Base-by-base conservation (phyloP, 2,113 vertebrate species). In the Oncorhynchus tshawytscha region DNA sequence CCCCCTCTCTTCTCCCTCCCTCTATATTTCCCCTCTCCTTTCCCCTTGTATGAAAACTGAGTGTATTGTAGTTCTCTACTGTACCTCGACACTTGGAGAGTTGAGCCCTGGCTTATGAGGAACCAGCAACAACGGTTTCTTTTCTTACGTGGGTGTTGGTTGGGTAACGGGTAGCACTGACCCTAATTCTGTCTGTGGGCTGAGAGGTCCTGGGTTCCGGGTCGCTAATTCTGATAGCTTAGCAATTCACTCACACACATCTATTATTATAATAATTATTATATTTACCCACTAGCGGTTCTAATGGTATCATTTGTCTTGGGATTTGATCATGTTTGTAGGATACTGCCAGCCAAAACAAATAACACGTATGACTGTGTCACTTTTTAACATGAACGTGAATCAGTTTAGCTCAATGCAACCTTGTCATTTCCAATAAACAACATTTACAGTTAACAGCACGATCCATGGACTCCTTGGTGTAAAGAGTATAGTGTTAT, bases 391-490 rank as follows among this genome's bases (percentile, higher is more conserved):
- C 74, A 79, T 88, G 51, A 16, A 16, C 5, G 84, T 87, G 83
- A 91, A 92, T 88, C 84, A 84, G 54, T 81, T 75, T 49, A n/a
- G 39, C 77, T 59, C 72, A 51, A 80, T 77, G 70, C 66, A 22
- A 27, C 71, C 59, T 79, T 85, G 78, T 90, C 81, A 84, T 90
- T 88, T 88, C 74, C 82, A 87, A 89, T 90, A 89, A 92, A 91
- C 86, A 54, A 84, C 82, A 77, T 87, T 87, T 89, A 64, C 78
- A 82, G 64, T 88, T 84, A 54, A 54, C 51, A 54, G 51, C 51
- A 54, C 16, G 1, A 15, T 54, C 51, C 51, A 5, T 54, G 51
- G 51, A 54, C 51, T 54, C 51, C 51, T 54, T 54, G 51, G 1
- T 54, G 51, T 54, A 54, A 54, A 54, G 12, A 54, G 5, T 18